Percentiles rank a stretch among this genome's conserved stretches.
phyloP scores from a whole-genome alignment of 2,888 invertebrate species.

The Mellilla xanthometata region DNA sequence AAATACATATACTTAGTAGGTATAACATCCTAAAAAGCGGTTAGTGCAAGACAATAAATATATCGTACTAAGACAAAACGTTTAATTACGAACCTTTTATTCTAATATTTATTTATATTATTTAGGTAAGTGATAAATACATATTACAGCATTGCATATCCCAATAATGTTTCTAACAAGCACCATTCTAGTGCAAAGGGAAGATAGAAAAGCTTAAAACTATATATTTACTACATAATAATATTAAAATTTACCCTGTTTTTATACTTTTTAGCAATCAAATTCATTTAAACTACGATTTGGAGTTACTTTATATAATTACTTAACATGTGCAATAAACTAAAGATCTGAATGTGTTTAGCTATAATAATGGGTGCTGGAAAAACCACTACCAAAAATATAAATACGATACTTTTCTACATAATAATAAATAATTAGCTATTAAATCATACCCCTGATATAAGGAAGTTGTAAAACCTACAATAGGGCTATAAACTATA shows the following conservation, averaged over 20 bases:
- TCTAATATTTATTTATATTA: too few species aligned
- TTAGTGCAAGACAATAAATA: too few species aligned
- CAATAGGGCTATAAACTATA: slow-evolving; percentile 23
- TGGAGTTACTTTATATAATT: not conserved
- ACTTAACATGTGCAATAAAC: not conserved
- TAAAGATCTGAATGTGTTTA: not conserved
- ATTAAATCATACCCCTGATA: slow-evolving; percentile 5
- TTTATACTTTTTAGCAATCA: not conserved
- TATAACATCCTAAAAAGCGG: too few species aligned
- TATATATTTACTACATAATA: not conserved
- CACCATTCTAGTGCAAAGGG: not conserved
- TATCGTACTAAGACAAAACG: too few species aligned
- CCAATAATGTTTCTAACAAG: not conserved
- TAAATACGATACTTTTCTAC: slow-evolving; percentile 8
- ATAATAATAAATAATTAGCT: slow-evolving; percentile 3
- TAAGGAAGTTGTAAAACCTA: slow-evolving; percentile 19
- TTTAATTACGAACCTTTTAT: too few species aligned
- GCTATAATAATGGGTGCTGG: slow-evolving; percentile 7
- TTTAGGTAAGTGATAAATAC: too few species aligned
- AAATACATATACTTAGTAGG: too few species aligned
- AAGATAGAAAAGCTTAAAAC: not conserved
- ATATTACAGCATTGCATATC: too few species aligned
- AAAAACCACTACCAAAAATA: slow-evolving; percentile 27
- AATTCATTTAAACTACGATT: not conserved
- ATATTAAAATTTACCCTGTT: slow-evolving; percentile 1